Evolutionary conservation across 2,797 vertebrate genomes (phyloP), one percentile per base, ranked within the genome.

Genomic region (Urophycis tenuis): DNA sequence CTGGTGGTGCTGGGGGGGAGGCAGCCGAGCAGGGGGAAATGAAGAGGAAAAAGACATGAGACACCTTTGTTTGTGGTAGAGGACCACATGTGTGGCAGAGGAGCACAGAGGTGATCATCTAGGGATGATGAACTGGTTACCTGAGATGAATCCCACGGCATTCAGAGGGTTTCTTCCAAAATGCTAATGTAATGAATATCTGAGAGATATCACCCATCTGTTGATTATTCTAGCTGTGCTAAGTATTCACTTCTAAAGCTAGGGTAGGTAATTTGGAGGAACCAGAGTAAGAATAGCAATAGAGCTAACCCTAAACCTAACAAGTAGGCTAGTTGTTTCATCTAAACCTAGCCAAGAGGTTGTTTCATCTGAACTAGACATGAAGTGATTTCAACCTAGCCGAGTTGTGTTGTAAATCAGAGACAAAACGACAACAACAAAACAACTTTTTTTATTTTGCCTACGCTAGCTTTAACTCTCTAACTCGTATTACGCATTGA

Each of bases 61-160:
- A 82, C 79, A 81, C 78, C 75, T 74, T 78, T 49, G 17, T 75
- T 76, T 79, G n/a, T n/a, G n/a, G n/a, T n/a, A n/a, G n/a, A n/a
- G n/a, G n/a, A n/a, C 60, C 64, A 79, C n/a, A 76, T 41, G 74
- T 77, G 33, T 79, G 77, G 71, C 80, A 81, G 77, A 72, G 84
- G 72, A 67, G 29, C 64, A 64, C 60, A 64, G 72, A 73, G 80
- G 75, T 81, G 70, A 82, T 73, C 86, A 83, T 86, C 81, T 71
- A 74, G 85, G 75, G 35, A 36, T n/a, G n/a, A n/a, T n/a, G n/a
- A n/a, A n/a, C n/a, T n/a, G n/a, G n/a, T 81, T 67, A 81, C 82
- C 3, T 19, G 19, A 39, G 77, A 25, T 77, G 60, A 77, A 41
- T 77, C 64, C n/a, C 67, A 80, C 70, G 29, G 60, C 74, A 80